phyloP scores from a whole-genome alignment of 2,797 vertebrate genomes.

The Myotis myotis region DNA sequence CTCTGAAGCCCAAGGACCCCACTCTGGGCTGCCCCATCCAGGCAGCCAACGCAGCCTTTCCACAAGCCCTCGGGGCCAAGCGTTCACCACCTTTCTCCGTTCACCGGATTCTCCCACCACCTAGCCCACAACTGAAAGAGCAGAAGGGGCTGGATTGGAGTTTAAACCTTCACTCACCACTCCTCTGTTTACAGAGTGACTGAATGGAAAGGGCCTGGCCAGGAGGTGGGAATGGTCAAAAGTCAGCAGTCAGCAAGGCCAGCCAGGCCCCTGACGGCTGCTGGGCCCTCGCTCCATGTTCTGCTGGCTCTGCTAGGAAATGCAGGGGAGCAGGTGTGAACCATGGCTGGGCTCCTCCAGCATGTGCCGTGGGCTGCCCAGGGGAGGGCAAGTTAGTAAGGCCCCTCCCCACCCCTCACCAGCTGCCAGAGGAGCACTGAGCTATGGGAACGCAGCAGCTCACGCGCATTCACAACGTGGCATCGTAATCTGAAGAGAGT shows the following conservation, averaged over 20 bases:
- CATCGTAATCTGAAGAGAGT: not conserved
- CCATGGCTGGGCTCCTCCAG: not conserved
- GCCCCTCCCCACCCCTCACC: not conserved
- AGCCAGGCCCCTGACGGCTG: not conserved
- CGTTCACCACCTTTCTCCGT: not conserved
- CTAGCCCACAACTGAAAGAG: not conserved
- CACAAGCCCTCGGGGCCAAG: not conserved
- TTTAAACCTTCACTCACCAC: not conserved
- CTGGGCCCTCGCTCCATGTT: not conserved
- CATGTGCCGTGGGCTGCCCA: not conserved
- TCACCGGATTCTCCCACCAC: not conserved
- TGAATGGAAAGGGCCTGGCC: not conserved
- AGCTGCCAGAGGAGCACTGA: not conserved
- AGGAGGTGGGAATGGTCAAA: not conserved
- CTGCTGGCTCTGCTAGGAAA: not conserved
- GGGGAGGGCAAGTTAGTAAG: not conserved
- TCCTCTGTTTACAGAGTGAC: slow-evolving; percentile 60
- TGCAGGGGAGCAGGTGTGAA: not conserved
- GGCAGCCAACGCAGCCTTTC: not conserved
- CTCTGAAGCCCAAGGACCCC: not conserved
- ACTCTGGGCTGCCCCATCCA: not conserved
- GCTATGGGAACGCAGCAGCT: not conserved
- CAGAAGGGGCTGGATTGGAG: not conserved
- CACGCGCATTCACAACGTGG: accelerated
- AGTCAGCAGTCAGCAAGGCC: not conserved